A percentile compares a stretch with the other conserved stretches of the same genome.
These are phyloP conservation scores for Boleophthalmus pectinirostris DNA, from an alignment of 2,113 vertebrate species.

Conservation along the genomic window DNA sequence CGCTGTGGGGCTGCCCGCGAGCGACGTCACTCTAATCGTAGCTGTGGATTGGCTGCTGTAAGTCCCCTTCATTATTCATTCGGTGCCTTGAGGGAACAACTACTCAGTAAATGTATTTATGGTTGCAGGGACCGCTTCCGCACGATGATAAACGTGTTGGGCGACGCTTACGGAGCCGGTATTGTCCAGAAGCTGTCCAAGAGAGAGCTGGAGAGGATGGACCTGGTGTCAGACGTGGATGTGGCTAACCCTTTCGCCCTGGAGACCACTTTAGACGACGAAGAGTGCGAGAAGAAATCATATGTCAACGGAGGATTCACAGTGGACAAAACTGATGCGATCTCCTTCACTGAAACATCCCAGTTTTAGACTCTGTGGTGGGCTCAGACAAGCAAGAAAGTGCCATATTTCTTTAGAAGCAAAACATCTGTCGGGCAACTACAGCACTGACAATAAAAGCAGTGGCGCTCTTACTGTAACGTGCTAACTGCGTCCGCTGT, in stretches of 20 bases:
- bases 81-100: rapidly evolving
- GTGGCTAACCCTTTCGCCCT: constrained; percentile 92
- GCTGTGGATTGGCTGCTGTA: constrained; percentile 98
- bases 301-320: constrained; percentile 95
- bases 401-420: constrained; percentile 36
- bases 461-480: not conserved
- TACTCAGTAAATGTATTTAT: constrained; percentile 26
- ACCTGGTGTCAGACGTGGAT: constrained; percentile 85
- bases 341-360: constrained; percentile 96
- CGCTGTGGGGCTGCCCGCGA: constrained; percentile 90
- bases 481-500: not conserved
- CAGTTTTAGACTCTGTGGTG: constrained; percentile 84
- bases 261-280: constrained; percentile 84
- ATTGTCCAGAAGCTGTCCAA: constrained; percentile 94
- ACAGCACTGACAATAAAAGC: constrained; percentile 40
- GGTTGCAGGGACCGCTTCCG: constrained; percentile 90
- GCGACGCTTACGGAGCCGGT: constrained; percentile 92
- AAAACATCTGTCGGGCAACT: constrained; percentile 35
- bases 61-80: constrained; percentile 65
- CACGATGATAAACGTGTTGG: constrained; percentile 96
- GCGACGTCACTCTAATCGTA: constrained; percentile 94
- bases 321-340: constrained; percentile 91
- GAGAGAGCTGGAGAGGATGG: constrained; percentile 90
- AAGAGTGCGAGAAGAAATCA: constrained; percentile 88
- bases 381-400: constrained; percentile 34